Base-by-base conservation (phyloP, 2,797 vertebrate genomes). In the Microchirus variegatus region DNA sequence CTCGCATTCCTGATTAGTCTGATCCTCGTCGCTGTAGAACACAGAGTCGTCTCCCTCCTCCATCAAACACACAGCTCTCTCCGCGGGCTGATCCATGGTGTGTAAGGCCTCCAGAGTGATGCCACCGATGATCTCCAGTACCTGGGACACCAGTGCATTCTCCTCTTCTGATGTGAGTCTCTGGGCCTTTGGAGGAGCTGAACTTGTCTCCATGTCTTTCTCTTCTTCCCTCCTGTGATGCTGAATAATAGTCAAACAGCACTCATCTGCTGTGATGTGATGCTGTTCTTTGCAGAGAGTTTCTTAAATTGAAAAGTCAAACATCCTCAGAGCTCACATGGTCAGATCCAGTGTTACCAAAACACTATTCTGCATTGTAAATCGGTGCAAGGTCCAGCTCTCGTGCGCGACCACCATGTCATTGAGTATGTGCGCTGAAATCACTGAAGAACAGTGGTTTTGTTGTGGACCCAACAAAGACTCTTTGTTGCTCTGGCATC, bases 401-500 rank as follows among this genome's bases (percentile, higher is more conserved):
- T 85, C 87, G 82, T 14, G 91, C 91, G 87, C 84, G 78, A 76
- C 90, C 14, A 79, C 87, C 58, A 90, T 89, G 89, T 88, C 67
- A 90, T 86, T 90, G 91, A 83, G 85, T 61, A 91, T 89, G 85
- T 87, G 63, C 86, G 87, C 87, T 89, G 87, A 12, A 84, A 77
- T 89, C 90, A 64, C 36, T 58, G 57, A 91, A 92, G 86, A 95
- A 91, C 91, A 84, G 90, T 76, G 92, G 93, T 91, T 93, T 93
- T 96, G 93, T 96, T 89, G 64, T 91, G 73, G 63, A 0, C 48
- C 69, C 77, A 91, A 94, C 93, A 96, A 92, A 96, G 91, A 85
- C 54, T 57, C 93, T 95, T 96, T 98, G 95, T 98, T 77, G 44
- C 50, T 73, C 73, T 78, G 37, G 87, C 88, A 74, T 73, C 89